These are phyloP conservation scores for Corythornis vintsioides DNA, from an alignment of 2,113 vertebrate genomes.

Conservation along the genomic window DNA sequence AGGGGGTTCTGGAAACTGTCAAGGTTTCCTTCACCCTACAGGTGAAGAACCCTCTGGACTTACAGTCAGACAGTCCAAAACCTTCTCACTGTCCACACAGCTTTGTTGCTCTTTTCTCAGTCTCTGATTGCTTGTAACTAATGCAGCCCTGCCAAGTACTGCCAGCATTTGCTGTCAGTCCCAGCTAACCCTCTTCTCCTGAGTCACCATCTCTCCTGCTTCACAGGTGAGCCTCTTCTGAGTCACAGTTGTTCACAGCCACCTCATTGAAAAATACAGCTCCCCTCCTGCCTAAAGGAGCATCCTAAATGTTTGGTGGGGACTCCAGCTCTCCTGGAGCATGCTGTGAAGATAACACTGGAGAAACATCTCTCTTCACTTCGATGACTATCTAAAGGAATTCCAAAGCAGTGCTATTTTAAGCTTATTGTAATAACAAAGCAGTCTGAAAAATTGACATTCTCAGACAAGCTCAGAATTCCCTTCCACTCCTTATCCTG, in stretches of 20 bases:
- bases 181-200: neutral
- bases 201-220: neutral
- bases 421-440: neutral
- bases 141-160: neutral
- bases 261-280: neutral
- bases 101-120: neutral
- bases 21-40: neutral
- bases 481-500: neutral
- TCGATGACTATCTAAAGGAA: neutral
- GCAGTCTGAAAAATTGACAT: neutral
- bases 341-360: neutral
- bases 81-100: neutral
- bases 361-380: neutral
- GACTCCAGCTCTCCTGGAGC: neutral
- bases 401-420: neutral
- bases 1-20: neutral
- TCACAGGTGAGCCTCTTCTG: neutral
- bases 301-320: rapidly evolving
- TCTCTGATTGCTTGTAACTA: neutral
- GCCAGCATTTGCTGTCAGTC: neutral
- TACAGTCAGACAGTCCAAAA: neutral
- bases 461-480: neutral
- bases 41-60: neutral
- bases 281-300: neutral
- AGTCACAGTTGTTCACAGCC: neutral